phyloP scores from a whole-genome alignment of 2,113 vertebrate genomes.

The Campylomormyrus tamandua region DNA sequence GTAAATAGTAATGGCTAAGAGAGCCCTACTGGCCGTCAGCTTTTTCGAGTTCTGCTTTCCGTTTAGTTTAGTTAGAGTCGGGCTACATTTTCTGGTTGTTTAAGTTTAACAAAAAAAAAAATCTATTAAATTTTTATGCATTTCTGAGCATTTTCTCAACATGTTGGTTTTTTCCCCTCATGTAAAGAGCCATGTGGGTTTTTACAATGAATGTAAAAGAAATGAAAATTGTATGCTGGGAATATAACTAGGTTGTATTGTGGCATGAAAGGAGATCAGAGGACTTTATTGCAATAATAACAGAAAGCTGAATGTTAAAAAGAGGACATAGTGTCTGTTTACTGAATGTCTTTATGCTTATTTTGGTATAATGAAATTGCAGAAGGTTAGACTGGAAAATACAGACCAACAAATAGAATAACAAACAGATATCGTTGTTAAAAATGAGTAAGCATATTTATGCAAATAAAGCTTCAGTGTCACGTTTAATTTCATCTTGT shows the following conservation, averaged over 20 bases:
- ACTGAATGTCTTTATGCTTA: background rate
- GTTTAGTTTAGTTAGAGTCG: background rate
- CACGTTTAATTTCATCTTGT: conserved; percentile 24
- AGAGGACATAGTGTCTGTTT: background rate
- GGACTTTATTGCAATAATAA: background rate
- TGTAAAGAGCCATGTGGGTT: background rate
- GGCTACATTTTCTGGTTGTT: background rate
- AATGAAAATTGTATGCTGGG: background rate
- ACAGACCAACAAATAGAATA: conserved; percentile 21
- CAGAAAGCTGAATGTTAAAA: background rate
- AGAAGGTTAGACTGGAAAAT: conserved; percentile 9
- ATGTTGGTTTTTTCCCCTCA: background rate
- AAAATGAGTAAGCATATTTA: conserved; percentile 25
- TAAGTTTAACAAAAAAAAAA: background rate
- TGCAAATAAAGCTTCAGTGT: conserved; percentile 12
- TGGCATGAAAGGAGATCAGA: background rate
- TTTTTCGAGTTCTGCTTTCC: background rate
- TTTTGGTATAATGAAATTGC: conserved; percentile 20
- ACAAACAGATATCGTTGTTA: conserved; percentile 23
- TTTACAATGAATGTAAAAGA: background rate
- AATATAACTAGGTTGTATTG: background rate
- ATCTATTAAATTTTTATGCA: background rate
- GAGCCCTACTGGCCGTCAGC: background rate
- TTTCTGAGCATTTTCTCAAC: background rate
- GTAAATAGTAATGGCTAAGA: background rate